phyloP scores from a whole-genome alignment of 1,140 invertebrate species.

The Atta texana region DNA sequence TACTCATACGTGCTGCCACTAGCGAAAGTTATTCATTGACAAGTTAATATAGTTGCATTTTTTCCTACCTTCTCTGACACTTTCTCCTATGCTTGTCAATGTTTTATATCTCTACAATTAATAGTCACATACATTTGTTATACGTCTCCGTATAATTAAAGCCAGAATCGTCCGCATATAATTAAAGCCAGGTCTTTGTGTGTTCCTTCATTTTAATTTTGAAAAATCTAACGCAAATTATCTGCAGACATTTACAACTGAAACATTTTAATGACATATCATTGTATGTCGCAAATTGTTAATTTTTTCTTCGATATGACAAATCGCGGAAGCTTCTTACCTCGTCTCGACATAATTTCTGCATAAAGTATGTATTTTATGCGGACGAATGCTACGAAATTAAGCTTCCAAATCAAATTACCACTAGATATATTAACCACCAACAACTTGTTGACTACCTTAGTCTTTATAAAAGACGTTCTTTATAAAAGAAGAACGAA shows the following conservation, averaged over 20 bases:
- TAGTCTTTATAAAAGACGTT: conserved; percentile 21
- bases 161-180: not conserved
- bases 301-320: conserved; percentile 1
- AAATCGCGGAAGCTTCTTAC: conserved; percentile 26
- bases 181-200: not conserved
- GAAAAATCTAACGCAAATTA: not conserved
- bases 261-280: not conserved
- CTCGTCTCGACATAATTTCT: not conserved
- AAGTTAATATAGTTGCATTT: too few relatives aligned
- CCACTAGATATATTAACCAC: conserved; percentile 2
- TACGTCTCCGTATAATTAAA: too few relatives aligned
- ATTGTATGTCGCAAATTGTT: conserved; percentile 16
- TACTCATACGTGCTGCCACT: too few relatives aligned
- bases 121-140: too few relatives aligned
- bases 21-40: too few relatives aligned
- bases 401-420: conserved; percentile 30
- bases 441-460: not conserved
- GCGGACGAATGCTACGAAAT: conserved; percentile 44
- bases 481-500: conserved; percentile 9
- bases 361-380: conserved; percentile 24
- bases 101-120: too few relatives aligned
- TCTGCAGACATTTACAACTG: not conserved
- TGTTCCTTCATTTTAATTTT: not conserved
- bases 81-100: too few relatives aligned
- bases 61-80: too few relatives aligned